Evolutionary conservation across 2,888 invertebrate genomes (phyloP).

Genomic region (Microchrysa polita): DNA sequence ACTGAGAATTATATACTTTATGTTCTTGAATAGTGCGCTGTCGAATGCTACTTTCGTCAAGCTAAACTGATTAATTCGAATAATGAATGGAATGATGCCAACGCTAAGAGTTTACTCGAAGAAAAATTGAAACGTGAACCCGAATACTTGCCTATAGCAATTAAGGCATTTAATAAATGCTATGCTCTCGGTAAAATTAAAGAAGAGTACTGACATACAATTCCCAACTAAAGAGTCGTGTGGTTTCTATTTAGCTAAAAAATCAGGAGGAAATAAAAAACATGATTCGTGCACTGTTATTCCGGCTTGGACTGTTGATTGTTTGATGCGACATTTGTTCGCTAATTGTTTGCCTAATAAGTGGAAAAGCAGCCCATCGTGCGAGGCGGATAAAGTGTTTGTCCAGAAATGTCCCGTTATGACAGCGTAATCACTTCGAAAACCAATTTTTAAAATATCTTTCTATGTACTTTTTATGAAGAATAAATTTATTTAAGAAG

Average conservation of each 20-base stretch:
- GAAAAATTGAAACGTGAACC: conserved; percentile 20
- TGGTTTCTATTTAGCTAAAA: not conserved
- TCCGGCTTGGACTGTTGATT: too few relatives aligned
- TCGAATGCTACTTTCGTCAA: conserved; percentile 19
- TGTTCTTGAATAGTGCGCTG: conserved; percentile 17
- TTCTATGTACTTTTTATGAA: too few relatives aligned
- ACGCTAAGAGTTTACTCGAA: conserved; percentile 7
- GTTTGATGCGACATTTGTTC: not conserved
- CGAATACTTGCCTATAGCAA: conserved; percentile 29
- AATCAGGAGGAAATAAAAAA: conserved; percentile 12
- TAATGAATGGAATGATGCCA: not conserved
- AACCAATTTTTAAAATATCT: too few relatives aligned
- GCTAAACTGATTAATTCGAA: not conserved
- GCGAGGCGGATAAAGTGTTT: conserved; percentile 1
- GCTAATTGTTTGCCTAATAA: conserved; percentile 19
- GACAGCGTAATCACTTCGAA: too few relatives aligned
- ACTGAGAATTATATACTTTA: too few relatives aligned
- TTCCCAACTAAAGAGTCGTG: too few relatives aligned
- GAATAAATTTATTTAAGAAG: too few relatives aligned
- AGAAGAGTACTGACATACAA: too few relatives aligned
- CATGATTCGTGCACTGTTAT: not conserved
- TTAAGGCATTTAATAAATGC: conserved; percentile 13
- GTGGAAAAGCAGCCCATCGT: conserved; percentile 10
- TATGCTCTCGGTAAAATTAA: conserved; percentile 10
- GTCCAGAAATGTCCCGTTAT: conserved; percentile 23